Conservation (phyloP, 2,888 invertebrate species). For the Caenorhabditis sinica region DNA sequence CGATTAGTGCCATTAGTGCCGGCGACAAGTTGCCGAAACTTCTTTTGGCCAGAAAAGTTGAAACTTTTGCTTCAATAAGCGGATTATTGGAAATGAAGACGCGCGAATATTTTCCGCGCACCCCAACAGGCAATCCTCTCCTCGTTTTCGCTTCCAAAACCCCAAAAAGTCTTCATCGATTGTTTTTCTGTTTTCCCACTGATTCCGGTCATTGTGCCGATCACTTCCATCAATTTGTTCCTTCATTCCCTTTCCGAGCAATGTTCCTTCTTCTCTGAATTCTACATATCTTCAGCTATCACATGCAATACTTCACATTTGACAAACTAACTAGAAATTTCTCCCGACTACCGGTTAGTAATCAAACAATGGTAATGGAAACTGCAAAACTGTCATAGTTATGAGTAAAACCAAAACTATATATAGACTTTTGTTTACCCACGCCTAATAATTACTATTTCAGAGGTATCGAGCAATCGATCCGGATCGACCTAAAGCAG, state of each 20-base stretch:
- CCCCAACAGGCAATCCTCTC: conserved; percentile 11
- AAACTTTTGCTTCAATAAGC: conserved; percentile 59
- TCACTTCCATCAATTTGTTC: conserved; percentile 37
- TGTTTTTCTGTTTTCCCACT: conserved; percentile 13
- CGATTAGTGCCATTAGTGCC: conserved; percentile 53
- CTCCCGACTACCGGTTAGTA: conserved; percentile 52
- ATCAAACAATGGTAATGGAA: conserved; percentile 33
- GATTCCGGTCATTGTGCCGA: conserved; percentile 40
- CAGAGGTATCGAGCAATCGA: conserved; percentile 82
- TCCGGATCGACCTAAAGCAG: conserved; percentile 77
- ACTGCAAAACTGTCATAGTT: conserved; percentile 26
- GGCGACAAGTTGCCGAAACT: conserved; percentile 60
- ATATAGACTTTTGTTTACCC: neutral
- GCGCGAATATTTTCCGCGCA: conserved; percentile 56
- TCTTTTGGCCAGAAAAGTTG: conserved; percentile 48
- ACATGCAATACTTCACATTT: conserved; percentile 65
- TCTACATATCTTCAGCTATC: conserved; percentile 39
- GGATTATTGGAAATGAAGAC: conserved; percentile 65
- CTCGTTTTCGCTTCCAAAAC: conserved; percentile 17
- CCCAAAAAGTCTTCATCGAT: conserved; percentile 35
- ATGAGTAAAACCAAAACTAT: neutral
- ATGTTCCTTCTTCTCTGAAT: conserved; percentile 7
- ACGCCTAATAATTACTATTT: conserved; percentile 31
- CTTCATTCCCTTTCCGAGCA: neutral
- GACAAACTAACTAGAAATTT: conserved; percentile 59